Conservation (phyloP, 2,888 invertebrate species). For the Ophion obscuratus region DNA sequence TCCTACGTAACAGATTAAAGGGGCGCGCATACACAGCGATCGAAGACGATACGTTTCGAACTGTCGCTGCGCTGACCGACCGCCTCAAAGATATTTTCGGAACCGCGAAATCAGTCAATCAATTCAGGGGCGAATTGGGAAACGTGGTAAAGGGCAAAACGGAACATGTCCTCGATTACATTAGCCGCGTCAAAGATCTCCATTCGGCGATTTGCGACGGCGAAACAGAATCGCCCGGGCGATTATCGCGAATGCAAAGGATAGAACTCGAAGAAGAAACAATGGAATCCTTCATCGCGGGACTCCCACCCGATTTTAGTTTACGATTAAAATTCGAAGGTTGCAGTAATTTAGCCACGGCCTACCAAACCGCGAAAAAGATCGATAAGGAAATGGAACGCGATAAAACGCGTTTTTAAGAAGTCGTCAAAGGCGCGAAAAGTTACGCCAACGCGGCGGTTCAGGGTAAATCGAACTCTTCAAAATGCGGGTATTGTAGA, state of each 20-base stretch:
- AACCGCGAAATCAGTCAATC: no score
- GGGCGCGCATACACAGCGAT: neutral
- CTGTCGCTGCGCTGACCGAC: no score
- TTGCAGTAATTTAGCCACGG: neutral
- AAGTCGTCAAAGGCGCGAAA: no score
- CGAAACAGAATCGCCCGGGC: neutral
- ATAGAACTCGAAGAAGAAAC: neutral
- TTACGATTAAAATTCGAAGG: neutral
- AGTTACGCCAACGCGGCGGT: no score
- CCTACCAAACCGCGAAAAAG: no score
- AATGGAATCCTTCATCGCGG: neutral
- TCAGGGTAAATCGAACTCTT: no score
- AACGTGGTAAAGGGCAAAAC: neutral
- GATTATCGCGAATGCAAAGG: neutral
- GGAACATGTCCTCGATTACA: slow-evolving; percentile 44
- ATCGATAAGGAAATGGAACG: no score
- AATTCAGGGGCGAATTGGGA: no score
- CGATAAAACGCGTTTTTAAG: no score
- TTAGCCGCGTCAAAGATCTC: slow-evolving; percentile 43
- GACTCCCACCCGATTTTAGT: neutral
- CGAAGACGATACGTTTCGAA: no score
- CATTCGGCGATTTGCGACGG: neutral
- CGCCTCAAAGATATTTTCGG: no score
- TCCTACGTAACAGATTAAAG: slow-evolving; percentile 26
- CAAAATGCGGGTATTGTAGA: no score